A percentile compares a stretch with the other conserved stretches of the same genome.
These are phyloP conservation scores for Calyptommatus sinebrachiatus DNA, from an alignment of 2,113 vertebrate genomes.

Conservation along the genomic window DNA sequence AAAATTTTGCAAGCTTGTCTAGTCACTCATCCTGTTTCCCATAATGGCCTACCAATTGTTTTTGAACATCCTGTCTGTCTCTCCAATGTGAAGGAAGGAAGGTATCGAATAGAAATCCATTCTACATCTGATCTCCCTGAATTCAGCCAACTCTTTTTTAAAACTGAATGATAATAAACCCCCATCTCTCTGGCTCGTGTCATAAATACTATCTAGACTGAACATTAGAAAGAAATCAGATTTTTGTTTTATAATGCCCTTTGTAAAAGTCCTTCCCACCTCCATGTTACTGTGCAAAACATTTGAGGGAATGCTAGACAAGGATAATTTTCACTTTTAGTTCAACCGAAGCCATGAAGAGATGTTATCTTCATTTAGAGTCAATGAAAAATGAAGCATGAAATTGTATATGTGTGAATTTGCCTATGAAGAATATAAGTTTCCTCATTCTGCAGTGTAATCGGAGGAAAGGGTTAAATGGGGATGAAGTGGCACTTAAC, in stretches of 20 bases:
- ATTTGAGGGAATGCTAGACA: background rate
- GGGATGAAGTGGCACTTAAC: background rate
- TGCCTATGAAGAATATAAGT: background rate
- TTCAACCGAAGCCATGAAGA: background rate
- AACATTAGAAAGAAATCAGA: constrained; percentile 12
- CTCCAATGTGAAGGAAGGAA: too few species aligned
- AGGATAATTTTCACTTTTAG: background rate
- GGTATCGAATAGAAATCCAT: too few species aligned
- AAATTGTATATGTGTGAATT: background rate
- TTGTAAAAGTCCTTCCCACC: constrained; percentile 14
- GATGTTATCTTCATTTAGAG: background rate
- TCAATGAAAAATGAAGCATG: constrained; percentile 5
- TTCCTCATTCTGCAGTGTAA: background rate
- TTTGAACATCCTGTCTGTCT: too few species aligned
- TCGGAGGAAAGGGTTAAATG: background rate
- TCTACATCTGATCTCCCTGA: too few species aligned
- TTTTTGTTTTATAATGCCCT: background rate
- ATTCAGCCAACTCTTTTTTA: too few species aligned
- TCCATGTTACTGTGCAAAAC: background rate
- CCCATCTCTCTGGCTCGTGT: background rate
- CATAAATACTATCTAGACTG: too few species aligned
- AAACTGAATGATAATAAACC: too few species aligned
- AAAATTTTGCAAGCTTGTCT: background rate
- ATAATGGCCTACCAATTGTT: too few species aligned
- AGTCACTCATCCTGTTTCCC: too few species aligned